Evolutionary conservation across 2,113 vertebrate species (phyloP), one percentile per base, ranked within the genome.

Genomic region (Pachyramphus minor): DNA sequence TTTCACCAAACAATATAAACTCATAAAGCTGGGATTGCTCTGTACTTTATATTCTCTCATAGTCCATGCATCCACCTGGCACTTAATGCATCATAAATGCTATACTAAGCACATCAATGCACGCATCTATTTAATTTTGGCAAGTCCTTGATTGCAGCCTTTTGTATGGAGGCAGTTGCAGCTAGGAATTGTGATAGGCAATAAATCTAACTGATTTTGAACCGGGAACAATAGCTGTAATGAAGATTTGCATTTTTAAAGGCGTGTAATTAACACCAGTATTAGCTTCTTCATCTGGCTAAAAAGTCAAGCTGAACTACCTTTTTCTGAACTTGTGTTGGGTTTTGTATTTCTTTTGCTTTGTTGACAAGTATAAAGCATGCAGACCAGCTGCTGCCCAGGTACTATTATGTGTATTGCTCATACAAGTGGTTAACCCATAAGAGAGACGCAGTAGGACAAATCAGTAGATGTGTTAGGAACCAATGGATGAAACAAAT

Each of bases 241-340:
- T 96, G 83, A 97, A 91, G 64, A 95, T 87, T 78, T 90, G 89
- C 72, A 86, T 90, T 90, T 95, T 93, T 92, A 95, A 87, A 96
- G 67, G 87, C 80, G 17, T 73, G 60, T 78, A 87, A 96, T 96
- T 81, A 94, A 87, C 92, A 95, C 31, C 30, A 94, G 58, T 73
- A 90, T 96, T 90, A 89, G 74, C 76, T 89, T 78, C 83, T 81
- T 96, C 90, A 86, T 87, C 64, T 35, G 68, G 77, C 44, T 74
- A 93, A 94, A 86, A 94, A 87, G 79, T 64, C 81, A 90, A 68
- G 41, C 41, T 88, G 22, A 93, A 84, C 47, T 68, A 94, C 90
- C 80, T 93, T 92, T 82, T 49, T 12, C 73, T 80, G 68, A 88
- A 88, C 27, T 84, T 28, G 9, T 42, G 23, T n/a, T 64, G 50